These are phyloP conservation scores for Schizopygopsis malacanthus DNA, from an alignment of 2,797 vertebrate species.

Conservation along the genomic window DNA sequence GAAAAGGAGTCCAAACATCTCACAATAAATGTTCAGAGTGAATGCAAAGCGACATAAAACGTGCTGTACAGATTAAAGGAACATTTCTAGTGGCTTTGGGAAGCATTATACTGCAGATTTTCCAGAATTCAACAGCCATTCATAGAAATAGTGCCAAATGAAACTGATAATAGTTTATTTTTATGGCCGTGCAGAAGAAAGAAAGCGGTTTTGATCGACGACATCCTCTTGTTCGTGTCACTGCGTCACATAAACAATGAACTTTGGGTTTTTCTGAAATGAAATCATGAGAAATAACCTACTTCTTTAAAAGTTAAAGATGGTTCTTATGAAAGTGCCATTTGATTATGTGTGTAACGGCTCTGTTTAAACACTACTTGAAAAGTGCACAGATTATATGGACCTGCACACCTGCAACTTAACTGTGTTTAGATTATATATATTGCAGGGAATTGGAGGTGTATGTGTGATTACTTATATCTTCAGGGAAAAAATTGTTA, in stretches of 20 bases:
- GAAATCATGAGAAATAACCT: background rate
- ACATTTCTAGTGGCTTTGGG: background rate
- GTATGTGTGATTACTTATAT: background rate
- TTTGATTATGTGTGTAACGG: background rate
- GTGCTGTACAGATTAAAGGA: slow-evolving; percentile 3
- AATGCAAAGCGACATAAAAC: slow-evolving; percentile 9
- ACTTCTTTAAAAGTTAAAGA: background rate
- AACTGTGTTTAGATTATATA: background rate
- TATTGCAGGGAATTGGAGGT: background rate
- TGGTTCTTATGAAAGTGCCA: background rate
- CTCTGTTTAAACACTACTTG: background rate
- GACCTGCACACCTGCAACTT: background rate
- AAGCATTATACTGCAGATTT: background rate
- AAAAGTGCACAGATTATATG: background rate
- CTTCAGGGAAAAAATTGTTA: background rate
- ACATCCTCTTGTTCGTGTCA: background rate
- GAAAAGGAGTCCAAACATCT: slow-evolving; percentile 10
- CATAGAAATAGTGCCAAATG: background rate
- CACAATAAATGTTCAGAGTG: slow-evolving; percentile 8
- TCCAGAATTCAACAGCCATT: background rate
- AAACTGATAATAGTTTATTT: background rate
- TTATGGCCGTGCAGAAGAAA: no score
- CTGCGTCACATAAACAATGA: background rate
- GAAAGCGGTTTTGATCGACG: background rate
- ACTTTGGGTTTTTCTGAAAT: background rate